Evolutionary conservation across 2,888 invertebrate genomes (phyloP).

Genomic region (Tethea ocularis): DNA sequence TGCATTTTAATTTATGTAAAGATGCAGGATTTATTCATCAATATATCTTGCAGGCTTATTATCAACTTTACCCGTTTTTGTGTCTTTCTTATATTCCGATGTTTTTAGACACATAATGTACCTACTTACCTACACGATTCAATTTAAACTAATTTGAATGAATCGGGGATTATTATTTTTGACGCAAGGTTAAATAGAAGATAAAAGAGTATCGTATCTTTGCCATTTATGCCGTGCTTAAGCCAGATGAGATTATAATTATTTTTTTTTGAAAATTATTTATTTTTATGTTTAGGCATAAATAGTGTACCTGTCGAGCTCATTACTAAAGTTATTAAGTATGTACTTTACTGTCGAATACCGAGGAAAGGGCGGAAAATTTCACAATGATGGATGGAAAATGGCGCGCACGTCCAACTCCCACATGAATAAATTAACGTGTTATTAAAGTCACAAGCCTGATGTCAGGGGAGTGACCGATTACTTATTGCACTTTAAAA

Average conservation of each 20-base stretch:
- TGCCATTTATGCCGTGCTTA: too few species aligned
- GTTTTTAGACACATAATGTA: too few species aligned
- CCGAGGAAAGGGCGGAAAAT: slow-evolving; percentile 28
- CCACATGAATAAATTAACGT: slow-evolving; percentile 48
- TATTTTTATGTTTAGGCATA: background rate
- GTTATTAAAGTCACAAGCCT: slow-evolving; percentile 36
- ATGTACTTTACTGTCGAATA: slow-evolving; percentile 17
- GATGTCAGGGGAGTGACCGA: slow-evolving; percentile 24
- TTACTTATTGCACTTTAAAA: slow-evolving; percentile 34
- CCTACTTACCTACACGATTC: too few species aligned
- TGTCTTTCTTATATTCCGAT: too few species aligned
- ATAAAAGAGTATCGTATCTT: too few species aligned
- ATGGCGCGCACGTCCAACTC: slow-evolving; percentile 33
- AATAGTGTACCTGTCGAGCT: background rate
- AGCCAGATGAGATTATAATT: too few species aligned
- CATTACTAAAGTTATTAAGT: background rate
- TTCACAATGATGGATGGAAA: slow-evolving; percentile 47
- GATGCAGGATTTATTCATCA: too few species aligned
- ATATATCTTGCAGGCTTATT: too few species aligned
- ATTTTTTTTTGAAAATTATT: background rate
- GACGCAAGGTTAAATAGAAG: too few species aligned
- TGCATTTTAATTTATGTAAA: background rate
- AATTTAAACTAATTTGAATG: too few species aligned
- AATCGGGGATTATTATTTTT: too few species aligned
- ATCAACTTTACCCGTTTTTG: too few species aligned